Conservation (phyloP, 2,888 invertebrate genomes). For the Pocota personata region DNA sequence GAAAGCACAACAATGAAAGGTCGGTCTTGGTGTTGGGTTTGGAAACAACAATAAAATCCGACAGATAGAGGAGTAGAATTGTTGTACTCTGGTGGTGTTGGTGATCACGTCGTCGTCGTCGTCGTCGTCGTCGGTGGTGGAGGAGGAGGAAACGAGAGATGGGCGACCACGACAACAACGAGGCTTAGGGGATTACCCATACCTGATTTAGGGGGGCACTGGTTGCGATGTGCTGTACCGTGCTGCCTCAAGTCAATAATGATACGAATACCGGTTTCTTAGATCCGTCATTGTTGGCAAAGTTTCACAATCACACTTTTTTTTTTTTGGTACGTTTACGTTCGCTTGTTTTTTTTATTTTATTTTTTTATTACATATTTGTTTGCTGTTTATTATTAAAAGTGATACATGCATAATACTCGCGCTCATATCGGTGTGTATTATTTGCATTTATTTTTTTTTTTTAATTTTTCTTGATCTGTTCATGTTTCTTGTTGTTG, state of each 20-base stretch:
- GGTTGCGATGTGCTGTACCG: slow-evolving; percentile 45
- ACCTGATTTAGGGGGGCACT: slow-evolving; percentile 20
- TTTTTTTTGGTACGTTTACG: not conserved
- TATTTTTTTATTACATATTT: slow-evolving; percentile 43
- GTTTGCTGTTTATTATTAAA: slow-evolving; percentile 62
- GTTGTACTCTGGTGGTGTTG: slow-evolving; percentile 4
- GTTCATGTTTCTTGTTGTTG: slow-evolving; percentile 2
- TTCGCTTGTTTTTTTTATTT: not conserved
- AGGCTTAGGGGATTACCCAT: slow-evolving; percentile 56
- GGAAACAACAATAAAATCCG: slow-evolving; percentile 8
- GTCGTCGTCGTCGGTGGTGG: not conserved
- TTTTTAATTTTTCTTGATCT: slow-evolving; percentile 22
- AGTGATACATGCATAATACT: slow-evolving; percentile 55
- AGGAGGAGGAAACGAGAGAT: slow-evolving; percentile 22
- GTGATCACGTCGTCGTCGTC: slow-evolving; percentile 31
- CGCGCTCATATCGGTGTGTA: slow-evolving; percentile 39
- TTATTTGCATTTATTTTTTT: slow-evolving; percentile 47
- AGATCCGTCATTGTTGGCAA: slow-evolving; percentile 69
- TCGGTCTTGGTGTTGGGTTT: slow-evolving; percentile 33
- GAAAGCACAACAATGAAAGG: slow-evolving; percentile 32
- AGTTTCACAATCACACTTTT: slow-evolving; percentile 61
- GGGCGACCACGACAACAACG: slow-evolving; percentile 26
- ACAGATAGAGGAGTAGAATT: slow-evolving; percentile 25
- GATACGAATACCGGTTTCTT: slow-evolving; percentile 63
- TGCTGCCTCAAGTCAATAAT: slow-evolving; percentile 48